Evolutionary conservation across 2,888 invertebrate genomes (phyloP).

Genomic region (Leucoma salicis): DNA sequence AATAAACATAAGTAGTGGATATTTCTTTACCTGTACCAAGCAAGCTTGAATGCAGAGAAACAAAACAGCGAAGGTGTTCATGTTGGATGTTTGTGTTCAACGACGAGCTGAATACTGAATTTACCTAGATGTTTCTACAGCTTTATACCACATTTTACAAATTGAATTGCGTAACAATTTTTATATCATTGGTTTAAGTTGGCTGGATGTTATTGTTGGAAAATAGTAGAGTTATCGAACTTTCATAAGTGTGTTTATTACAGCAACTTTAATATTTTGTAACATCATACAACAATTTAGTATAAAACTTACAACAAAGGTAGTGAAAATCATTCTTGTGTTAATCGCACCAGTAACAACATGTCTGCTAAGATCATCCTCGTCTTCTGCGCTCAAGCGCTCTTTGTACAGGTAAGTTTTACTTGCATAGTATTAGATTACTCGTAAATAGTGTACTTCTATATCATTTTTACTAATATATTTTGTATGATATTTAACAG

Average conservation of each 20-base stretch:
- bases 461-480: background rate
- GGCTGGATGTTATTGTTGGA: too few species aligned
- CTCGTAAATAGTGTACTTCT: too few species aligned
- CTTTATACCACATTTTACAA: too few species aligned
- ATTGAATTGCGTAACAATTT: too few species aligned
- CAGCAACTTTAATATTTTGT: too few species aligned
- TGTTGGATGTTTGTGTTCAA: slow-evolving; percentile 5
- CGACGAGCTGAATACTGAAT: background rate
- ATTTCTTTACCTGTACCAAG: slow-evolving; percentile 42
- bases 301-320: background rate
- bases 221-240: too few species aligned
- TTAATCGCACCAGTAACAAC: slow-evolving; percentile 9
- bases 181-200: too few species aligned
- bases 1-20: background rate
- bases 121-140: too few species aligned
- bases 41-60: slow-evolving; percentile 34
- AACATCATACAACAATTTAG: background rate
- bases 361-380: slow-evolving; percentile 37
- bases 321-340: slow-evolving; percentile 1
- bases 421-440: too few species aligned
- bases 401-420: slow-evolving; percentile 1
- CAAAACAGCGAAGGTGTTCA: slow-evolving; percentile 4
- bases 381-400: slow-evolving; percentile 2
- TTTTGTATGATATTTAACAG: slow-evolving; percentile 8
- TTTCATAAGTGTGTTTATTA: too few species aligned